Evolutionary conservation across 2,113 vertebrate species (phyloP).

Genomic region (Oreochromis spilurus): DNA sequence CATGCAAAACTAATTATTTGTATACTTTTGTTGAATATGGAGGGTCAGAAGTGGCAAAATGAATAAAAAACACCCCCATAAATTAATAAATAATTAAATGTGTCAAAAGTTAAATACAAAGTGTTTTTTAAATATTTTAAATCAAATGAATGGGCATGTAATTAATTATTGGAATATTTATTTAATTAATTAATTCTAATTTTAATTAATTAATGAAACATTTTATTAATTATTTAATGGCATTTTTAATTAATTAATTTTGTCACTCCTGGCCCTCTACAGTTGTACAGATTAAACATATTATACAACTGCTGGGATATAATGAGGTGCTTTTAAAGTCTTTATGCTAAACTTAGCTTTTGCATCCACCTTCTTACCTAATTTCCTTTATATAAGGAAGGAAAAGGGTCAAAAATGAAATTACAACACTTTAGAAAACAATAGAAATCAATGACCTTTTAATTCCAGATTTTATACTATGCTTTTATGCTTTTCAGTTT

Average conservation of each 20-base stretch:
- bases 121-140: neutral
- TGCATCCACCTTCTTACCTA: too few species aligned
- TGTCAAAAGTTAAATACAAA: neutral
- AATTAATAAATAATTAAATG: neutral
- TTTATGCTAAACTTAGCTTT: too few species aligned
- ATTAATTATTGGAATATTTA: neutral
- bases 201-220: neutral
- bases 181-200: neutral
- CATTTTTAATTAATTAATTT: rapidly evolving
- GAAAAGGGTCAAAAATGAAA: too few species aligned
- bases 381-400: too few species aligned
- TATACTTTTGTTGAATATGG: rapidly evolving
- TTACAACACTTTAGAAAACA: too few species aligned
- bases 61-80: rapidly evolving
- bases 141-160: neutral
- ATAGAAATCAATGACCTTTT: too few species aligned
- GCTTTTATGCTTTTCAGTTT: too few species aligned
- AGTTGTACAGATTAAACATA: neutral
- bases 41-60: neutral
- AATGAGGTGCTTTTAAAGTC: neutral
- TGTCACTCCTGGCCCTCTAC: neutral
- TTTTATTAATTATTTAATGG: neutral
- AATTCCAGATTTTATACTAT: too few species aligned
- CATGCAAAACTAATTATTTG: neutral
- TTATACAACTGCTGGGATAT: neutral